phyloP scores from a whole-genome alignment of 2,797 vertebrate species.

The Eremophila alpestris region DNA sequence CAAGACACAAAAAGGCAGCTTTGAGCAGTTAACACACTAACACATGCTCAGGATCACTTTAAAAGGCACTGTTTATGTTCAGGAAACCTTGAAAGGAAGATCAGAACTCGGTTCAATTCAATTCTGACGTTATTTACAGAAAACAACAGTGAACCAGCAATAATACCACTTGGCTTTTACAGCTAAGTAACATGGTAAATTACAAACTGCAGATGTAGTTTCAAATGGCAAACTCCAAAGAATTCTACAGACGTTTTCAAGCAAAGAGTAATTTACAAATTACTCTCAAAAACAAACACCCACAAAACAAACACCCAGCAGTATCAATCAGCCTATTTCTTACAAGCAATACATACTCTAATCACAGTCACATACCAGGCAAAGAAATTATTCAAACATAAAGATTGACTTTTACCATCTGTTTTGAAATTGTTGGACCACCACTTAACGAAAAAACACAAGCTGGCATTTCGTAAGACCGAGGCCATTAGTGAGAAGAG shows the following conservation, averaged over 20 bases:
- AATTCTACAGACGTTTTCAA: not conserved
- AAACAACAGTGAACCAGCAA: not conserved
- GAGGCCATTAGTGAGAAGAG: slow-evolving; percentile 11
- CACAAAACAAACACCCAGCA: not conserved
- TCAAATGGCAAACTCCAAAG: not conserved
- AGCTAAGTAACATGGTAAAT: not conserved
- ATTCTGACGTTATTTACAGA: not conserved
- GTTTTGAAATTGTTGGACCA: slow-evolving; percentile 49
- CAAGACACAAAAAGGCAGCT: not conserved
- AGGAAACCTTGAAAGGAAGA: not conserved
- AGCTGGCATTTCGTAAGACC: slow-evolving; percentile 36
- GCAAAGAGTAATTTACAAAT: not conserved
- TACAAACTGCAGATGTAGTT: not conserved
- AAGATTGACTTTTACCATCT: slow-evolving; percentile 30
- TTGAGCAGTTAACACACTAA: not conserved
- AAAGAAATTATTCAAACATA: not conserved
- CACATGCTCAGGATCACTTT: not conserved
- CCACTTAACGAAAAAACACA: slow-evolving; percentile 16
- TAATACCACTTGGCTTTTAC: not conserved
- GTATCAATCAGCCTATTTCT: not conserved
- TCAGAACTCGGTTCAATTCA: not conserved
- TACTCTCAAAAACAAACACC: not conserved
- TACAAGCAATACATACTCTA: not conserved
- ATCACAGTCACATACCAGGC: slow-evolving; percentile 2
- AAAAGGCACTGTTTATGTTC: not conserved